Percentiles rank a stretch among this genome's conserved stretches.
Conservation (phyloP, 2,113 vertebrate species). For the Octodon degus region DNA sequence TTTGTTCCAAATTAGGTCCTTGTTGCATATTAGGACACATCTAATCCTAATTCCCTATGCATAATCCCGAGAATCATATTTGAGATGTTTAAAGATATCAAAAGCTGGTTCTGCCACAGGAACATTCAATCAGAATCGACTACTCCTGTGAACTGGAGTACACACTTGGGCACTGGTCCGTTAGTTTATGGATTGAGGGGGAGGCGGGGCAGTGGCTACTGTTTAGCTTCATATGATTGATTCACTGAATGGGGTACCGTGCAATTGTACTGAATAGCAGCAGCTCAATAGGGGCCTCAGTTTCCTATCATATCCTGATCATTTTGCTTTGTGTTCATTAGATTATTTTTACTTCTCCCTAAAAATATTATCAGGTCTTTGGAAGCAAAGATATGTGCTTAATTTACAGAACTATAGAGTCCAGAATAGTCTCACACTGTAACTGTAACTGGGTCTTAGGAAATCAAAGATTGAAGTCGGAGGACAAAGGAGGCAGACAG, state of each 20-base stretch:
- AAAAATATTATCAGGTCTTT: not conserved
- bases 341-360: not conserved
- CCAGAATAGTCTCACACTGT: not conserved
- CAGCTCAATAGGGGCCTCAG: not conserved
- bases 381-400: not conserved
- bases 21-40: not conserved
- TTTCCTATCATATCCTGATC: not conserved
- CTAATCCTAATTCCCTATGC: not conserved
- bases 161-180: not conserved
- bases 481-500: too few relatives aligned
- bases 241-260: not conserved
- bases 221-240: not conserved
- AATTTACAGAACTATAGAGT: not conserved
- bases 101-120: not conserved
- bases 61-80: not conserved
- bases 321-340: not conserved
- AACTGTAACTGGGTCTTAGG: not conserved
- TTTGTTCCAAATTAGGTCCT: conserved; percentile 33
- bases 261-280: not conserved
- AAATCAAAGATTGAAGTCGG: too few relatives aligned
- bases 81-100: not conserved
- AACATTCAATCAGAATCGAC: not conserved
- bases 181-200: not conserved
- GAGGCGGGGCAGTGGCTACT: not conserved
- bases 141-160: not conserved